Conservation (phyloP, 2,113 vertebrate species). For the Poeciliopsis prolifica region DNA sequence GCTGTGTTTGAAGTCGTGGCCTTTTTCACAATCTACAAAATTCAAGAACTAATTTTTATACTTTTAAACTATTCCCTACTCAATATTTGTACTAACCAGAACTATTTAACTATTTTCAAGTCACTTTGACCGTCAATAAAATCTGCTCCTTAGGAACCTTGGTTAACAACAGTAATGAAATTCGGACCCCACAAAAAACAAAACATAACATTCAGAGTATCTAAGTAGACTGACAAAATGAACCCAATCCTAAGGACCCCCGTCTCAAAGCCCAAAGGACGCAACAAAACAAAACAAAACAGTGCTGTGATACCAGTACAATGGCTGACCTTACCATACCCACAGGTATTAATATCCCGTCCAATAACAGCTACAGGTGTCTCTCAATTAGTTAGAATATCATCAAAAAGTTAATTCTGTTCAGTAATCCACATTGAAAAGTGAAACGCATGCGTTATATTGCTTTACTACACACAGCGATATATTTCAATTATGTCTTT, state of each 20-base stretch:
- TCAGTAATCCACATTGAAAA: neutral
- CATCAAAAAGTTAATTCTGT: too few species aligned
- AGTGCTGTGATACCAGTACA: too few species aligned
- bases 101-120: neutral
- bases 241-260: neutral
- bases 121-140: neutral
- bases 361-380: neutral
- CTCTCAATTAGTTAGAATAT: neutral
- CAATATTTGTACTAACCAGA: neutral
- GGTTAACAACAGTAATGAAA: neutral
- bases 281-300: neutral
- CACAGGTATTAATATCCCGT: neutral
- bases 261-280: neutral
- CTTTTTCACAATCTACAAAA: conserved; percentile 10
- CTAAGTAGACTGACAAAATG: neutral
- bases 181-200: neutral
- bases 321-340: neutral
- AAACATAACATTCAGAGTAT: neutral
- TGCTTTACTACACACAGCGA: neutral
- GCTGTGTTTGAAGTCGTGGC: conserved; percentile 14
- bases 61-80: conserved; percentile 11
- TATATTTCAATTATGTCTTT: neutral
- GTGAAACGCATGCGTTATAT: neutral
- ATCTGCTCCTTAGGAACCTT: neutral
- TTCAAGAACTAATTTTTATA: conserved; percentile 9